Base-by-base conservation (phyloP, 1,140 invertebrate genomes). In the Meloidogyne hapla region DNA sequence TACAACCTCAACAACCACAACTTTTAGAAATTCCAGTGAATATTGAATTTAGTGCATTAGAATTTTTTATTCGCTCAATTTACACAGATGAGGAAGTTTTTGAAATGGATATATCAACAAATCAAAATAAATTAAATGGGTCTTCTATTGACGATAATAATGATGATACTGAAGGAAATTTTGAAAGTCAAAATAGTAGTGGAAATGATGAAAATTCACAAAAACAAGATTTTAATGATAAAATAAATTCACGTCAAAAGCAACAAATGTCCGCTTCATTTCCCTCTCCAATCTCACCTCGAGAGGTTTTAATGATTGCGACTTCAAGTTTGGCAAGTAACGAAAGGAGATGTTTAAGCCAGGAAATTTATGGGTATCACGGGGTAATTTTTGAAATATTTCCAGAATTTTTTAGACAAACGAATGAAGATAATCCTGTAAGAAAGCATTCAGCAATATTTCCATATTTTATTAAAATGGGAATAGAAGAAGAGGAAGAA, bases 51-150 rank as follows among this genome's bases (percentile, higher is more conserved):
- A 73, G 74, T 25, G 84, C 84, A 18, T 70, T 85, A n/a, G 77
- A 81, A 18, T 85, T 85, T 75, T 85, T 85, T 69, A 84, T 85
- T 61, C 82, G 80, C 18, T 87, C 85, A 12, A 80, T 87, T n/a
- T 85, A 85, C 78, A 85, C 84, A 5, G 85, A 85, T 28, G 85
- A 85, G 8, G 84, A 85, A 75, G 80, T 85, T 69, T 73, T 38
- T 9, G 12, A 81, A 66, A 42, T 80, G 26, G 73, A n/a, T 56
- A n/a, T n/a, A n/a, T 56, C n/a, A 56, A 56, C 38, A 12, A 72
- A 23, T 23, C 10, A 12, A 42, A 64, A 62, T 23, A 28, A 12
- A 64, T 64, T 56, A 56, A 56, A 56, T n/a, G 48, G 48, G 18
- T 67, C 65, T 33, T 42, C 65, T 5, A n/a, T 33, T 8, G 40